These are phyloP conservation scores for Anolis apletophallus DNA, from an alignment of 2,797 vertebrate genomes.

Conservation along the genomic window DNA sequence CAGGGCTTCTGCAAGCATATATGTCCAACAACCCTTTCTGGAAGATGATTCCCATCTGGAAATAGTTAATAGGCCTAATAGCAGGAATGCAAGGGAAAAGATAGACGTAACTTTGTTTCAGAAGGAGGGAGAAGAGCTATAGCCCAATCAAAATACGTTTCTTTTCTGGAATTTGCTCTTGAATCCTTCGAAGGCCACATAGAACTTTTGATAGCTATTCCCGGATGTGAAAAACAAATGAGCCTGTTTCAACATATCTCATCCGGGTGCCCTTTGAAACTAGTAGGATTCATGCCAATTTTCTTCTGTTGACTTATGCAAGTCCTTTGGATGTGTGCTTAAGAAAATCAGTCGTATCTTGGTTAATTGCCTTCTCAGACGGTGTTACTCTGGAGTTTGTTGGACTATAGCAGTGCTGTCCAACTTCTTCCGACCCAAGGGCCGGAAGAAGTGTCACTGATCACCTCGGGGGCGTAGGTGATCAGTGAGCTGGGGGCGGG, in stretches of 20 bases:
- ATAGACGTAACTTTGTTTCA: background rate
- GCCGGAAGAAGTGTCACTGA: too few relatives aligned
- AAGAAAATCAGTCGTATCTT: background rate
- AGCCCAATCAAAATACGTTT: background rate
- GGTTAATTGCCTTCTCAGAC: background rate
- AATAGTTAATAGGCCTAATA: background rate
- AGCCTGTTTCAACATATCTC: background rate
- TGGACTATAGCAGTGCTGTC: too few relatives aligned
- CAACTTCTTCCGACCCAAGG: too few relatives aligned
- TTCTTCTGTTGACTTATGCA: constrained; percentile 9
- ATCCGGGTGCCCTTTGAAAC: constrained; percentile 15
- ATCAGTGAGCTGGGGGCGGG: too few relatives aligned
- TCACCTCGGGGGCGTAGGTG: too few relatives aligned
- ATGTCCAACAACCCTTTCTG: background rate
- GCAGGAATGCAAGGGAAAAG: background rate
- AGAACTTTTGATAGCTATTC: background rate
- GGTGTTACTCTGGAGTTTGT: too few relatives aligned
- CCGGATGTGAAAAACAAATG: background rate
- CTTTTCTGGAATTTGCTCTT: background rate
- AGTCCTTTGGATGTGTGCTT: background rate
- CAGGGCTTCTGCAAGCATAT: background rate
- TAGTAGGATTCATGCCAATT: background rate
- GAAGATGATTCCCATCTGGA: background rate
- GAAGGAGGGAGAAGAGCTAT: background rate
- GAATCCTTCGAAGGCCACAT: too few relatives aligned